Percentiles rank a stretch among this genome's conserved stretches.
Evolutionary conservation across 2,797 vertebrate species (phyloP).

Genomic region (Pampus argenteus): DNA sequence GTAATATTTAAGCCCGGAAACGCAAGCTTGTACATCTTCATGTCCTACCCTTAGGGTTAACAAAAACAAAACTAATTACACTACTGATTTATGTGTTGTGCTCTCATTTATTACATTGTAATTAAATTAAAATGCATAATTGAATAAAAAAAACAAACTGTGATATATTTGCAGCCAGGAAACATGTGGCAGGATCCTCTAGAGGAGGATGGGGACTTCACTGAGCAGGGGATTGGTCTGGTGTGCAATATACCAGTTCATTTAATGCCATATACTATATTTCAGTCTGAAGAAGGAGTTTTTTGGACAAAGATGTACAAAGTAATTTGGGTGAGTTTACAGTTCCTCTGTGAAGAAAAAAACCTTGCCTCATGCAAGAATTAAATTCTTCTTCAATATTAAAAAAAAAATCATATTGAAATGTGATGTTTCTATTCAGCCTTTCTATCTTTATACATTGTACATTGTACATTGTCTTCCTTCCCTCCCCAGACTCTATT

Average conservation of each 20-base stretch:
- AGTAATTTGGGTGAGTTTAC: not conserved
- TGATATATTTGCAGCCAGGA: not conserved
- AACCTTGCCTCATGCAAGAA: slow-evolving; percentile 4
- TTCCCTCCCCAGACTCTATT: slow-evolving; percentile 37
- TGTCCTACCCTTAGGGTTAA: too few relatives aligned
- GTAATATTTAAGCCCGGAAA: too few relatives aligned
- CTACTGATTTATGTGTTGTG: too few relatives aligned
- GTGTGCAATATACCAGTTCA: too few relatives aligned
- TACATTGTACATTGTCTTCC: slow-evolving; percentile 33
- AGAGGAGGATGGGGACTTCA: not conserved
- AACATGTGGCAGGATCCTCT: not conserved
- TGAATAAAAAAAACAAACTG: too few relatives aligned
- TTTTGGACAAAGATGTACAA: not conserved
- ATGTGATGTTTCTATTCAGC: slow-evolving; percentile 5
- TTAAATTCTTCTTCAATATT: slow-evolving; percentile 3
- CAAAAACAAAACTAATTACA: too few relatives aligned
- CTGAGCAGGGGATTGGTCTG: too few relatives aligned
- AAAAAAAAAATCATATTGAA: not conserved
- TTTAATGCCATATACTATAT: not conserved
- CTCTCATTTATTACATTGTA: too few relatives aligned
- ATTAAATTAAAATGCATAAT: too few relatives aligned
- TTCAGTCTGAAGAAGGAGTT: not conserved
- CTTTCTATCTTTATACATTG: slow-evolving; percentile 20
- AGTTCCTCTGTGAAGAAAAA: not conserved
- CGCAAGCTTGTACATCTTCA: not conserved